A percentile compares a stretch with the other conserved stretches of the same genome.
Conservation (phyloP, 2,888 invertebrate species). For the Liodrosophila aerea region DNA sequence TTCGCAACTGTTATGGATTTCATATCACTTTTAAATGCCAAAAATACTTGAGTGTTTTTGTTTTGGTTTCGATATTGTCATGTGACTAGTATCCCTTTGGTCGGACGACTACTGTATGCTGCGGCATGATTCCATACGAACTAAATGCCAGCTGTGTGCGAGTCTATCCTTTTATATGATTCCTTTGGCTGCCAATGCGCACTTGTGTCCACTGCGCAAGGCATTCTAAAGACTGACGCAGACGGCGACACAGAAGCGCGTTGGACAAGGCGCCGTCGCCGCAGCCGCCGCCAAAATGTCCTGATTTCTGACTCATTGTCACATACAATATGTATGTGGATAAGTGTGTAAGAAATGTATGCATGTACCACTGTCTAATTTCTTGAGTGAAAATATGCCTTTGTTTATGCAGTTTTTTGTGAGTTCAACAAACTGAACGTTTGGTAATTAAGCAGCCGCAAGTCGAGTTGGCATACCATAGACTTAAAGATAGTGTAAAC, state of each 20-base stretch:
- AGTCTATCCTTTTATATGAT: conserved; percentile 72
- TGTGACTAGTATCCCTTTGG: conserved; percentile 13
- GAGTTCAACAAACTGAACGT: neutral
- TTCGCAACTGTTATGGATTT: no score
- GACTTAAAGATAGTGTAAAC: no score
- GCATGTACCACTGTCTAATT: neutral
- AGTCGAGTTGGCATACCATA: neutral
- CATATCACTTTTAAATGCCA: no score
- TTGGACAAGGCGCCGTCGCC: conserved; percentile 75
- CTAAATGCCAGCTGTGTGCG: conserved; percentile 65
- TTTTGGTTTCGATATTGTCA: conserved; percentile 9
- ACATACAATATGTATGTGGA: conserved; percentile 13
- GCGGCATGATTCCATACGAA: conserved; percentile 70
- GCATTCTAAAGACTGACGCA: conserved; percentile 58
- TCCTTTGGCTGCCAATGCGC: conserved; percentile 46
- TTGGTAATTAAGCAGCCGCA: neutral
- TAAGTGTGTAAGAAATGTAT: neutral
- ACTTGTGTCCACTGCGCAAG: conserved; percentile 66
- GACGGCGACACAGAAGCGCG: conserved; percentile 56
- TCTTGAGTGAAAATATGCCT: neutral
- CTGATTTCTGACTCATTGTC: conserved; percentile 74
- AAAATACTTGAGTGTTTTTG: neutral
- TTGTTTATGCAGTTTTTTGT: conserved; percentile 4
- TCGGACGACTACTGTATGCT: conserved; percentile 55
- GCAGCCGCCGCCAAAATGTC: conserved; percentile 74